Conservation (phyloP, 2,888 invertebrate genomes). For the Cryptus viduatorius region DNA sequence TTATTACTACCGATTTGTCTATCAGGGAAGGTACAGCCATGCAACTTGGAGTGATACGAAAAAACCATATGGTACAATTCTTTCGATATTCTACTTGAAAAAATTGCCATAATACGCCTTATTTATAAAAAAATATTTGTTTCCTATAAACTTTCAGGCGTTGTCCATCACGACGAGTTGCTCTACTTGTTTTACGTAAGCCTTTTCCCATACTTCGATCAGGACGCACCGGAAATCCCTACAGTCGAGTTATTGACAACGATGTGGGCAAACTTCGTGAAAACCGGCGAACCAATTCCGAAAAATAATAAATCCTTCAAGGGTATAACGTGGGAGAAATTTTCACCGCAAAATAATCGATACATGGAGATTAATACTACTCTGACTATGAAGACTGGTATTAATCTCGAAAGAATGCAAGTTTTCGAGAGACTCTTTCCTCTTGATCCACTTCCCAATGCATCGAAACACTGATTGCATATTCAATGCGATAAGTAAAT, state of each 20-base stretch:
- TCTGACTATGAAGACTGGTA: slow-evolving; percentile 81
- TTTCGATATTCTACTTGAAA: neutral
- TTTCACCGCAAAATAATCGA: slow-evolving; percentile 80
- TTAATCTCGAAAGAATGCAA: slow-evolving; percentile 82
- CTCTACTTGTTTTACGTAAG: slow-evolving; percentile 85
- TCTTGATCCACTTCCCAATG: slow-evolving; percentile 48
- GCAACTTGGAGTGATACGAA: slow-evolving; percentile 85
- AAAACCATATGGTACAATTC: slow-evolving; percentile 84
- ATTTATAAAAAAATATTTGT: no score
- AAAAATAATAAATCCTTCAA: slow-evolving; percentile 79
- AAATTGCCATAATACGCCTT: no score
- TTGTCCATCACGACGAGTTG: slow-evolving; percentile 86
- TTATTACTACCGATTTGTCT: slow-evolving; percentile 88
- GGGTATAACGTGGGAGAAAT: slow-evolving; percentile 84
- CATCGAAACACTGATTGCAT: no score
- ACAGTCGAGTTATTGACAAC: slow-evolving; percentile 84
- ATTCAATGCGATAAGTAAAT: no score
- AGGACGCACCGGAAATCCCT: slow-evolving; percentile 84
- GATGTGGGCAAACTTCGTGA: slow-evolving; percentile 85
- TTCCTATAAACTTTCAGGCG: slow-evolving; percentile 78
- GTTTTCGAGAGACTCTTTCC: slow-evolving; percentile 85
- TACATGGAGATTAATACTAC: slow-evolving; percentile 83
- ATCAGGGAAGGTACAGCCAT: slow-evolving; percentile 87
- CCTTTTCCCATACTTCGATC: slow-evolving; percentile 82
- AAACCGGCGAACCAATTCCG: slow-evolving; percentile 85